phyloP scores from a whole-genome alignment of 2,797 vertebrate genomes.

The Enteromius afrohamiltoni region DNA sequence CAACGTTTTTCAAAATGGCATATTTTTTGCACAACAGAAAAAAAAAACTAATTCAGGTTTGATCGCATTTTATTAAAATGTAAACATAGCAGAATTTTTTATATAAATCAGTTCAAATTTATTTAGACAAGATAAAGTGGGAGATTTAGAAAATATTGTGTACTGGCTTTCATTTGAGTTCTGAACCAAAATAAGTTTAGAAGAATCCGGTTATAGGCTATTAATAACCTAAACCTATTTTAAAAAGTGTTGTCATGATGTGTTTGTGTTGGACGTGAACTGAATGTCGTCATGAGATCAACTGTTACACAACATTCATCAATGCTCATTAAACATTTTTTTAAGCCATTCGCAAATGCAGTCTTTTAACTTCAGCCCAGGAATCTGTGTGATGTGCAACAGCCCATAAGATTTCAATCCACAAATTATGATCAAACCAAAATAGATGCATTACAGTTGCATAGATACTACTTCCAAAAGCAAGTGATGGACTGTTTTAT shows the following conservation, averaged over 20 bases:
- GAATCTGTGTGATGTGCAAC: background rate
- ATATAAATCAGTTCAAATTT: background rate
- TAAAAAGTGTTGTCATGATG: background rate
- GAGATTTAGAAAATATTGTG: background rate
- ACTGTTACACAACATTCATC: background rate
- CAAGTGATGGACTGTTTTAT: background rate
- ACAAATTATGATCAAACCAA: slow-evolving; percentile 1
- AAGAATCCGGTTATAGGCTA: background rate
- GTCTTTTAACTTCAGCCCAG: background rate
- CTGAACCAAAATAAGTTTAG: background rate
- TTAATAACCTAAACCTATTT: background rate
- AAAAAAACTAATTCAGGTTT: background rate
- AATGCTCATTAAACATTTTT: background rate
- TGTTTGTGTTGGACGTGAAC: slow-evolving; percentile 4
- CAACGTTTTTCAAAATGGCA: background rate
- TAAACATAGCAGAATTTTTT: background rate
- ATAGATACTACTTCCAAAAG: background rate
- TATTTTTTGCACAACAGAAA: background rate
- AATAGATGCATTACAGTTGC: background rate
- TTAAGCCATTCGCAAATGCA: background rate
- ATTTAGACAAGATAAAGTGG: background rate
- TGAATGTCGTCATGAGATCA: background rate
- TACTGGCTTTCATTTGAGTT: background rate
- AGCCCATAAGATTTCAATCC: background rate
- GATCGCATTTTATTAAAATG: background rate